Evolutionary conservation across 2,797 vertebrate genomes (phyloP).

Genomic region (Pteropus rufus): DNA sequence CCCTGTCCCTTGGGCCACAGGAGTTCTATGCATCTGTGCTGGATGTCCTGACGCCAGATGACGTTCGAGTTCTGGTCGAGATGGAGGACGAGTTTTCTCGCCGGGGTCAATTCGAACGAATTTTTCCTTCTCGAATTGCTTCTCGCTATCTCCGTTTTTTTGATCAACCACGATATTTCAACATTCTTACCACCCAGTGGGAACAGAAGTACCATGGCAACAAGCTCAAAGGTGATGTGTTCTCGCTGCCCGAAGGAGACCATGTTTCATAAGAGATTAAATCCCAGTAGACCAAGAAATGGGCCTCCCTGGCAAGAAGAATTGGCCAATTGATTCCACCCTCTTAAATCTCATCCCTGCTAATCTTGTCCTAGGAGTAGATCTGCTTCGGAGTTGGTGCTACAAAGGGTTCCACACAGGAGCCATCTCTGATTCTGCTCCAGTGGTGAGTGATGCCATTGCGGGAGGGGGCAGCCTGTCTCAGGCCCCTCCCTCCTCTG

Average conservation of each 20-base stretch:
- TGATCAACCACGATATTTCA: conserved; percentile 93
- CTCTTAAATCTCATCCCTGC: conserved; percentile 30
- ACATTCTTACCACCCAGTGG: conserved; percentile 95
- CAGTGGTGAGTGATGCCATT: conserved; percentile 76
- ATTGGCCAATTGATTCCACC: not conserved
- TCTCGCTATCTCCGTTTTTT: conserved; percentile 95
- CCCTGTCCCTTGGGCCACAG: conserved; percentile 75
- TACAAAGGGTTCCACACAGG: conserved; percentile 86
- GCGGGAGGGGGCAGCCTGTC: not conserved
- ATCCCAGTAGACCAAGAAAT: not conserved
- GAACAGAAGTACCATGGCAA: conserved; percentile 89
- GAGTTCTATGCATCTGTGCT: conserved; percentile 89
- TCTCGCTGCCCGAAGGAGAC: not conserved
- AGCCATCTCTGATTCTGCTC: conserved; percentile 76
- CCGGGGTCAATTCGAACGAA: conserved; percentile 91
- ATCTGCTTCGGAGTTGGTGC: conserved; percentile 87
- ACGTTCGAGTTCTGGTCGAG: conserved; percentile 90
- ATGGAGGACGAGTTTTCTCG: conserved; percentile 93
- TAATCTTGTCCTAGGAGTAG: conserved; percentile 81
- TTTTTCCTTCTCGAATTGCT: conserved; percentile 91
- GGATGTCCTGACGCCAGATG: conserved; percentile 92
- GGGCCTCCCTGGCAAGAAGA: not conserved
- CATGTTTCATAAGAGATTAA: conserved; percentile 31
- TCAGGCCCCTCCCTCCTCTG: not conserved
- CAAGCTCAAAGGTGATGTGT: conserved; percentile 87